phyloP scores from a whole-genome alignment of 2,113 vertebrate genomes.

The Nerophis ophidion region DNA sequence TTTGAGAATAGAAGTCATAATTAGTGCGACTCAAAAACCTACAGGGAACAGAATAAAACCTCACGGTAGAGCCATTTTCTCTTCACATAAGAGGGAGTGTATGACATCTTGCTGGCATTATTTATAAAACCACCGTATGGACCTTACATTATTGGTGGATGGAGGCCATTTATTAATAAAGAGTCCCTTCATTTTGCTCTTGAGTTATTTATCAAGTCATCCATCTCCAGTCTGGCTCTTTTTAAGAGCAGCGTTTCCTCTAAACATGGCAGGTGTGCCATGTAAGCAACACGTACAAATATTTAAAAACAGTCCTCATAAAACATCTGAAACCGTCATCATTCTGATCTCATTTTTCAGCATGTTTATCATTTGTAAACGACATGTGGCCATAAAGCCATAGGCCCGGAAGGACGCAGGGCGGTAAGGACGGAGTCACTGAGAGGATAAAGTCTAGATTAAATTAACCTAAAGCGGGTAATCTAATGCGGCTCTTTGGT shows the following conservation, averaged over 20 bases:
- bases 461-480: constrained; percentile 40
- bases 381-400: constrained; percentile 48
- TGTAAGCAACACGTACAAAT: background rate
- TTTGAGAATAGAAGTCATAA: constrained; percentile 56
- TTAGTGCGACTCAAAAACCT: constrained; percentile 56
- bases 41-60: constrained; percentile 39
- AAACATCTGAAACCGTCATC: too few relatives aligned
- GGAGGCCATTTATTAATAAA: constrained; percentile 62
- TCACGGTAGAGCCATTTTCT: constrained; percentile 29
- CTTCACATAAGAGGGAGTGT: background rate
- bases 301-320: too few relatives aligned
- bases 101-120: constrained; percentile 18
- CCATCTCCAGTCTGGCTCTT: constrained; percentile 12
- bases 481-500: too few relatives aligned
- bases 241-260: background rate
- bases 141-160: constrained; percentile 52
- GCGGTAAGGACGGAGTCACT: constrained; percentile 18
- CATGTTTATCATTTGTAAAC: constrained; percentile 45
- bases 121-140: constrained; percentile 15
- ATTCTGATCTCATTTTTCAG: background rate
- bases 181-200: constrained; percentile 33
- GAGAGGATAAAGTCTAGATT: constrained; percentile 29
- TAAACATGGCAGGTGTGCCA: background rate
- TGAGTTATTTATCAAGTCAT: constrained; percentile 59
- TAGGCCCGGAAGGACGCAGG: constrained; percentile 32